A percentile compares a stretch with the other conserved stretches of the same genome.
These are phyloP conservation scores for Ellobius talpinus DNA, from an alignment of 2,113 vertebrate species.

Conservation along the genomic window DNA sequence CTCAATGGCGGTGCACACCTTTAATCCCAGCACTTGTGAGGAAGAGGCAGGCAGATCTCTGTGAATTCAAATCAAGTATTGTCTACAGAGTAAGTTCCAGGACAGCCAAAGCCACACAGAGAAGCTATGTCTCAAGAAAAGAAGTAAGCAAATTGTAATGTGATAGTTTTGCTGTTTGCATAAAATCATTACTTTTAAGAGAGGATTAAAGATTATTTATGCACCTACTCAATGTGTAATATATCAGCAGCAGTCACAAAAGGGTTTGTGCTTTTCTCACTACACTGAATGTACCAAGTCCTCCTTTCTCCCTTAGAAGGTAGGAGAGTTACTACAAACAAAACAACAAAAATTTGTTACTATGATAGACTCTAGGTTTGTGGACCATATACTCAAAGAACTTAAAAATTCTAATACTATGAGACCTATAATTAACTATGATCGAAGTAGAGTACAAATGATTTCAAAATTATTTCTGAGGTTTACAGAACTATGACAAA, in stretches of 20 bases:
- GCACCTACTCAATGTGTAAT: neutral
- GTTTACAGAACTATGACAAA: neutral
- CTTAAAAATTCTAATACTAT: neutral
- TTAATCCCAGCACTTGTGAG: neutral
- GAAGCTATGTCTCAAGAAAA: neutral
- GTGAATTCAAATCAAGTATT: neutral
- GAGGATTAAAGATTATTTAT: neutral
- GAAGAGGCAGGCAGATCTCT: too few species aligned
- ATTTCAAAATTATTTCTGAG: neutral
- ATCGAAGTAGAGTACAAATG: neutral
- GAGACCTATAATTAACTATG: neutral
- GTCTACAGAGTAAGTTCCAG: neutral
- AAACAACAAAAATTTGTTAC: neutral
- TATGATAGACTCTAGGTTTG: neutral
- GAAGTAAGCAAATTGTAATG: neutral
- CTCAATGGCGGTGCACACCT: neutral
- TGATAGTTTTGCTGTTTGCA: neutral
- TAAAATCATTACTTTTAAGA: slow-evolving; percentile 46
- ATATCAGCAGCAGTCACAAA: neutral
- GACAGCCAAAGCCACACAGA: neutral
- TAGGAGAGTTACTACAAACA: neutral
- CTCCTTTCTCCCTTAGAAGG: neutral
- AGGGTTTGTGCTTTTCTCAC: neutral
- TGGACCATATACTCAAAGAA: neutral
- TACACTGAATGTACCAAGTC: neutral